Conservation (phyloP, 1,140 invertebrate genomes). For the Gryllus bimaculatus region DNA sequence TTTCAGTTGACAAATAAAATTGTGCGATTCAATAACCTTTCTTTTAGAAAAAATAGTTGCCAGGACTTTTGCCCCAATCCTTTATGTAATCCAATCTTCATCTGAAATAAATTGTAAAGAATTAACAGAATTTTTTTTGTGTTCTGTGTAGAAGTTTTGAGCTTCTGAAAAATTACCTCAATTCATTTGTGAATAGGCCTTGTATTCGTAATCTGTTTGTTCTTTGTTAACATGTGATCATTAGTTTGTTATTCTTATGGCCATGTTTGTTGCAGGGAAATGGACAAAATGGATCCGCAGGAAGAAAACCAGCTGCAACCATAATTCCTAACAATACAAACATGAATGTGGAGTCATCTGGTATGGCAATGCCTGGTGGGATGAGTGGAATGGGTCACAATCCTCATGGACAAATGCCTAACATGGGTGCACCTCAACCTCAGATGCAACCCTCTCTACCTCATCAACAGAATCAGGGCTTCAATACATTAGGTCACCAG, state of each 20-base stretch:
- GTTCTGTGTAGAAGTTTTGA: not conserved
- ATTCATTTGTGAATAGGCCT: no score
- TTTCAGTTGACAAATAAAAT: no score
- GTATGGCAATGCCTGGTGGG: not conserved
- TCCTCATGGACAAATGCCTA: not conserved
- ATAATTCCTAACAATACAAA: slow-evolving; percentile 49
- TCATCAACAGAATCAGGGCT: not conserved
- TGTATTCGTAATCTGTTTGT: not conserved
- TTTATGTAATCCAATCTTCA: no score
- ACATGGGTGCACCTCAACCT: not conserved
- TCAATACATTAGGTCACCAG: not conserved
- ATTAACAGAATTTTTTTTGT: not conserved
- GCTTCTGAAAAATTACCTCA: not conserved
- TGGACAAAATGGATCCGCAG: not conserved
- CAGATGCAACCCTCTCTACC: not conserved
- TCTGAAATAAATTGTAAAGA: not conserved
- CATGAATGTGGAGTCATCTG: not conserved
- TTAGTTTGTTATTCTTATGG: not conserved
- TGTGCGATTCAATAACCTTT: no score
- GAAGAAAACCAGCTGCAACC: slow-evolving; percentile 53
- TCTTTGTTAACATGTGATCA: not conserved
- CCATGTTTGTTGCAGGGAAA: not conserved
- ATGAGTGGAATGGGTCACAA: not conserved
- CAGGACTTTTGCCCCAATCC: no score
- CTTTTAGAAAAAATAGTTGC: no score